Evolutionary conservation across 1,140 invertebrate species (phyloP), one percentile per base, ranked within the genome.

Genomic region (Acromyrmex echinatior): DNA sequence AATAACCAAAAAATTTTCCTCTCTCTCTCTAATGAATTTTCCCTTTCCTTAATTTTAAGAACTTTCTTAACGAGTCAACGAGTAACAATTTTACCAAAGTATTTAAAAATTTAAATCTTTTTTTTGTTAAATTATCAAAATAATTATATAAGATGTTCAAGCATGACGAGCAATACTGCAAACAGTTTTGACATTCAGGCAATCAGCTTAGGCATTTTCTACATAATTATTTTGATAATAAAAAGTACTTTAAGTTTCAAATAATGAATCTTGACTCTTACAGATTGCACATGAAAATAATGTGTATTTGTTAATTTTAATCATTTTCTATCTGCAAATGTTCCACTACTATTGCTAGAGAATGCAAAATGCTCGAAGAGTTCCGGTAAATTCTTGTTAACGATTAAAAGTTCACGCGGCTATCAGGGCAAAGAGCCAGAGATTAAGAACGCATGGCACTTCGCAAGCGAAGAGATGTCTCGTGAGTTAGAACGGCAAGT

Each of bases 361-460:
- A 45, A 45, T 12, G 31, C 7, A 66, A 65, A 66, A 35, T 6
- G 31, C 16, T 60, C 28, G 25, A 49, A 45, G 18, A 60, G 7
- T 70, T 45, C 3, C 12, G 25, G 18, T 18, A 10, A 60, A 82
- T 5, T 60, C 35, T 10, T 62, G 45, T 74, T 31, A 25, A 60
- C 25, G 28, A 62, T 84, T 84, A 74, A 21, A 84, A 84, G 56
- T 84, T 84, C 14, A 7, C 53, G 70, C 70, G 18, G 65, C 51
- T 86, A 28, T 70, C 63, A 65, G 28, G 9, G n/a, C 73, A 65
- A 85, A 65, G 82, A 39, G 60, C 31, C 9, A 14, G 14, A 62
- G 56, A 76, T 70, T 70, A 73, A 65, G 51, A 68, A 85, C n/a
- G 74, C 21, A 66, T 21, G 49, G 35, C 49, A 31, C 39, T 35